These are phyloP conservation scores for Andrena haemorrhoa DNA, from an alignment of 2,888 invertebrate species.

Conservation along the genomic window DNA sequence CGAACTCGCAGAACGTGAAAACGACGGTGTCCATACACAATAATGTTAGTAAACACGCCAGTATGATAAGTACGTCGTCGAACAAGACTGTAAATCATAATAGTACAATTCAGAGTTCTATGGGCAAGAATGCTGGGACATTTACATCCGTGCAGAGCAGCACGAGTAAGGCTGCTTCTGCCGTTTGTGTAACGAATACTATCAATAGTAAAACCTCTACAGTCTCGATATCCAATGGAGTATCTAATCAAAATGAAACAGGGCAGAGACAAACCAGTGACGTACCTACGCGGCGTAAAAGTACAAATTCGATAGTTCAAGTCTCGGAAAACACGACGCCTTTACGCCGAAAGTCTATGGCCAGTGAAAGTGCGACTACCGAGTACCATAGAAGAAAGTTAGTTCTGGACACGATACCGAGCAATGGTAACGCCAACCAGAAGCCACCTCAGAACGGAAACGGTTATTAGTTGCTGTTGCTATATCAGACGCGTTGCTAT, in stretches of 20 bases:
- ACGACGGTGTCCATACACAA: conserved; percentile 73
- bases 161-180: conserved; percentile 64
- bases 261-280: conserved; percentile 67
- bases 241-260: conserved; percentile 60
- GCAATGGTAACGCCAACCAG: conserved; percentile 65
- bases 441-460: conserved; percentile 75
- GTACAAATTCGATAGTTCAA: conserved; percentile 77
- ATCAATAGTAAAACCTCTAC: conserved; percentile 56
- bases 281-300: conserved; percentile 78
- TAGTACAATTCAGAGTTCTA: conserved; percentile 57
- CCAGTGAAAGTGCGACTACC: conserved; percentile 77
- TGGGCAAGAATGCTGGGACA: conserved; percentile 40
- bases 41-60: conserved; percentile 78
- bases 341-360: conserved; percentile 86
- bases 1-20: conserved; percentile 75
- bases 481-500: conserved; percentile 50
- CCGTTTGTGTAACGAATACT: conserved; percentile 59
- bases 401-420: conserved; percentile 76
- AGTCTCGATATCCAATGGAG: conserved; percentile 61
- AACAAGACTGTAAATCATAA: conserved; percentile 69
- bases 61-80: conserved; percentile 76
- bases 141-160: conserved; percentile 52
- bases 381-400: conserved; percentile 80
- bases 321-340: conserved; percentile 78
- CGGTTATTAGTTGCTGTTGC: conserved; percentile 66